These are phyloP conservation scores for Batillaria attramentaria DNA, from an alignment of 1,140 invertebrate species.

Conservation along the genomic window DNA sequence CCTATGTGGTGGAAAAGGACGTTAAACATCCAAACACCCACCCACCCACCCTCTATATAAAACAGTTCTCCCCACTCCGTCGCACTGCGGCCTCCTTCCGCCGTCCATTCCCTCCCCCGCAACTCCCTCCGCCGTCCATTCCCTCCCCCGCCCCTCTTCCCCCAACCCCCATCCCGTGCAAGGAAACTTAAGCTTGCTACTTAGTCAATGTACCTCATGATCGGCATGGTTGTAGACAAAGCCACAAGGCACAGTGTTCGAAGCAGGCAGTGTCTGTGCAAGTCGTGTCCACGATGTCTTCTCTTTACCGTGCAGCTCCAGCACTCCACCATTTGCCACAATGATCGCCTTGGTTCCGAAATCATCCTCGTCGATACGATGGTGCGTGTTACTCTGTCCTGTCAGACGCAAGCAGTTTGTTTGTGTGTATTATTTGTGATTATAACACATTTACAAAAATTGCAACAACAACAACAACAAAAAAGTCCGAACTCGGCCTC, in stretches of 20 bases:
- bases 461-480: too few relatives aligned
- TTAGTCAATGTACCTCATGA: constrained; percentile 18
- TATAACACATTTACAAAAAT: too few relatives aligned
- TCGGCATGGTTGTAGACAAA: constrained; percentile 29
- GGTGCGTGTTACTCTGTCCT: too few relatives aligned
- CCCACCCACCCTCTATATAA: not conserved
- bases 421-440: too few relatives aligned
- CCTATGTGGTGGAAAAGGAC: too few relatives aligned
- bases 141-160: too few relatives aligned
- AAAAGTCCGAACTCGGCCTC: too few relatives aligned
- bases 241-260: constrained; percentile 12
- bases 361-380: too few relatives aligned
- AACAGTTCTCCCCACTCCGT: not conserved
- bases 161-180: not conserved
- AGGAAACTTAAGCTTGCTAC: too few relatives aligned
- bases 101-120: not conserved
- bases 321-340: constrained; percentile 44
- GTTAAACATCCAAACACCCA: not conserved
- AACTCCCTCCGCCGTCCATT: not conserved
- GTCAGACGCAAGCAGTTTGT: too few relatives aligned
- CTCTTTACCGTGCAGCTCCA: constrained; percentile 57
- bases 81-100: not conserved
- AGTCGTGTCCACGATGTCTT: constrained; percentile 61
- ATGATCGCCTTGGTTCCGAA: constrained; percentile 61
- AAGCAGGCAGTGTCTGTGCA: constrained; percentile 33